A percentile compares a stretch with the other conserved stretches of the same genome.
Conservation (phyloP, 92 coral and sea anemone genomes). For the Epizoanthus ramosus region DNA sequence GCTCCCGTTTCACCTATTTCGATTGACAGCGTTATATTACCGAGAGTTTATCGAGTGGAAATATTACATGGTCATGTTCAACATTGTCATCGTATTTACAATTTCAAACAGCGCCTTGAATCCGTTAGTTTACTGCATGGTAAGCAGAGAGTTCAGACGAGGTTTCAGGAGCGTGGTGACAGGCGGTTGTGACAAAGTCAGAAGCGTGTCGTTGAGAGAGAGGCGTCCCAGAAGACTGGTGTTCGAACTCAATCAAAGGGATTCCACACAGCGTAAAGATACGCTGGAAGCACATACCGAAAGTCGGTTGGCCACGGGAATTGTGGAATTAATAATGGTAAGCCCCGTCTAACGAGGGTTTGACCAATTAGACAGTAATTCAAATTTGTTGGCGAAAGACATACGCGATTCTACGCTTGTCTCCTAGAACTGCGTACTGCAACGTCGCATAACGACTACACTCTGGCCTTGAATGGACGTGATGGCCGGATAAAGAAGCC, state of each 20-base stretch:
- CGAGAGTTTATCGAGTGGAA: constrained; percentile 10
- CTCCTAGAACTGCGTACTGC: too few relatives aligned
- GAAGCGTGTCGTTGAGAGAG: neutral
- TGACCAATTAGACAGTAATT: too few relatives aligned
- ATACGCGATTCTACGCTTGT: too few relatives aligned
- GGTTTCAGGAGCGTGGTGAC: constrained; percentile 8
- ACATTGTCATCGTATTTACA: constrained; percentile 18
- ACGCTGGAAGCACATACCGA: neutral
- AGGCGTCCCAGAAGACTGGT: constrained; percentile 4
- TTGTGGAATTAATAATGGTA: neutral
- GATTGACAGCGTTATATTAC: constrained; percentile 1
- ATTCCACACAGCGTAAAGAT: neutral
- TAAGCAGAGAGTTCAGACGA: constrained; percentile 29
- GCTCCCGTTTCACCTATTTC: constrained; percentile 32
- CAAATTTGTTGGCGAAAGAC: too few relatives aligned
- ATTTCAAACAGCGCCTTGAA: constrained; percentile 30
- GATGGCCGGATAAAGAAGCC: too few relatives aligned
- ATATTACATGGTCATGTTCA: constrained; percentile 26
- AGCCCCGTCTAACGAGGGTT: constrained; percentile 13
- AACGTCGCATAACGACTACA: too few relatives aligned
- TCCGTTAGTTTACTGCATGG: constrained; percentile 34
- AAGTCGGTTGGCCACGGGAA: neutral
- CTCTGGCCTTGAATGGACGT: too few relatives aligned
- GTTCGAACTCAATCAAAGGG: neutral
- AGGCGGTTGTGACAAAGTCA: neutral